These are phyloP conservation scores for Aricia artaxerxes DNA, from an alignment of 2,888 invertebrate genomes.

Conservation along the genomic window DNA sequence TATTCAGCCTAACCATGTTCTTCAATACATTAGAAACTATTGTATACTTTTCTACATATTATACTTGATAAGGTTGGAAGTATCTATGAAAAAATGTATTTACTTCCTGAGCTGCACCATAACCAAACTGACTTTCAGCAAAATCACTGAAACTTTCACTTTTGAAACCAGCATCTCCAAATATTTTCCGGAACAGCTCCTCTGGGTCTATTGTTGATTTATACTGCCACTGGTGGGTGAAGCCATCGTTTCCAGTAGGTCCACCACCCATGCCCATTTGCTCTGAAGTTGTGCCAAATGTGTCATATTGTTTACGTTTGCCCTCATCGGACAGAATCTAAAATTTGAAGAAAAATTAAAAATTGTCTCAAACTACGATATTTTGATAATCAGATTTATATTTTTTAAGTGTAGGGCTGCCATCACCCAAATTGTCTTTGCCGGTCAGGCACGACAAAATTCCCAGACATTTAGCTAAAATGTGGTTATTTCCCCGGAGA, in stretches of 20 bases:
- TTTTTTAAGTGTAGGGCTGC: background rate
- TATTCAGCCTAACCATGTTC: too few relatives aligned
- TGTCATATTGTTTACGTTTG: slow-evolving; percentile 96
- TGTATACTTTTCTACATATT: too few relatives aligned
- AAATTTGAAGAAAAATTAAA: slow-evolving; percentile 32
- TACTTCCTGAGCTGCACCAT: slow-evolving; percentile 95
- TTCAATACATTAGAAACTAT: too few relatives aligned
- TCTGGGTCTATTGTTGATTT: slow-evolving; percentile 96
- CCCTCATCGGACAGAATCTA: slow-evolving; percentile 93
- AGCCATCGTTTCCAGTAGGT: slow-evolving; percentile 80
- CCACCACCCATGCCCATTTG: slow-evolving; percentile 89
- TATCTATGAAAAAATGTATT: slow-evolving; percentile 25
- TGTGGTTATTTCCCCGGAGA: too few relatives aligned
- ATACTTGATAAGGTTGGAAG: too few relatives aligned
- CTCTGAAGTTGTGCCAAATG: slow-evolving; percentile 93
- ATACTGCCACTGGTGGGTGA: slow-evolving; percentile 90
- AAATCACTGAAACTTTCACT: slow-evolving; percentile 87
- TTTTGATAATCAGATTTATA: slow-evolving; percentile 3
- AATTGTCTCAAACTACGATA: background rate
- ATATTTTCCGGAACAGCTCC: slow-evolving; percentile 97
- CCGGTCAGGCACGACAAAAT: too few relatives aligned
- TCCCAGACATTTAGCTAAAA: too few relatives aligned
- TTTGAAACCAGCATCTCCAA: slow-evolving; percentile 91
- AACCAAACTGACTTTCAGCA: slow-evolving; percentile 93
- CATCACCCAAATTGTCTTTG: too few relatives aligned